These are phyloP conservation scores for Helicorthomorpha holstii DNA, from an alignment of 1,140 invertebrate species.

Conservation along the genomic window DNA sequence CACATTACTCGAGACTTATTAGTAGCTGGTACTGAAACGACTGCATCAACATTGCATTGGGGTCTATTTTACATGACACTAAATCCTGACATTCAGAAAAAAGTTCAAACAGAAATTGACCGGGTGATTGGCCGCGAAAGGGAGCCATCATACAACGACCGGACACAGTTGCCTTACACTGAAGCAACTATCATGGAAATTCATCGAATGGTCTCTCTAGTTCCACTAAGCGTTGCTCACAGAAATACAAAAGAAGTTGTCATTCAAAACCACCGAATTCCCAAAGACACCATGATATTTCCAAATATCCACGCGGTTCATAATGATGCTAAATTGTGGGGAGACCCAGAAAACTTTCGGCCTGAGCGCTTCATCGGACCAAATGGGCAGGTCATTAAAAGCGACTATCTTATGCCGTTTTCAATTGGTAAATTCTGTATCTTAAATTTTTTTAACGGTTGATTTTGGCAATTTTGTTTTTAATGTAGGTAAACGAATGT, in stretches of 20 bases:
- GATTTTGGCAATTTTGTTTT: neutral
- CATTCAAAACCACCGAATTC: slow-evolving; percentile 19
- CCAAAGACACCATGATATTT: slow-evolving; percentile 22
- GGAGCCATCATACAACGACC: slow-evolving; percentile 12
- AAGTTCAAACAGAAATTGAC: slow-evolving; percentile 26
- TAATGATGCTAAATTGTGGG: slow-evolving; percentile 19
- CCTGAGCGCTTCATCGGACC: slow-evolving; percentile 22
- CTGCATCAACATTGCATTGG: slow-evolving; percentile 25
- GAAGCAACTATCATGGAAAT: slow-evolving; percentile 22
- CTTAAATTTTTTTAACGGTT: neutral
- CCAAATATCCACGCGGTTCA: slow-evolving; percentile 22
- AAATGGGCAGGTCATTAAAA: slow-evolving; percentile 12
- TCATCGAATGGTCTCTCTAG: slow-evolving; percentile 16
- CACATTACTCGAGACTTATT: neutral
- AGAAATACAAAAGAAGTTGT: slow-evolving; percentile 3
- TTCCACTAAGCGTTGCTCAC: neutral
- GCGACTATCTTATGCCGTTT: slow-evolving; percentile 10
- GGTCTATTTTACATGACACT: slow-evolving; percentile 22
- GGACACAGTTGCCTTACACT: slow-evolving; percentile 20
- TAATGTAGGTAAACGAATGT: slow-evolving; percentile 57
- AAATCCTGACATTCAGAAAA: slow-evolving; percentile 24
- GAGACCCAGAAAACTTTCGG: slow-evolving; percentile 19
- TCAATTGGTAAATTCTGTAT: slow-evolving; percentile 8
- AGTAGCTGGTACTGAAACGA: slow-evolving; percentile 30
- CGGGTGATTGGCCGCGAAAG: slow-evolving; percentile 20